Conservation (phyloP, 2,113 vertebrate genomes). For the Semnopithecus entellus region DNA sequence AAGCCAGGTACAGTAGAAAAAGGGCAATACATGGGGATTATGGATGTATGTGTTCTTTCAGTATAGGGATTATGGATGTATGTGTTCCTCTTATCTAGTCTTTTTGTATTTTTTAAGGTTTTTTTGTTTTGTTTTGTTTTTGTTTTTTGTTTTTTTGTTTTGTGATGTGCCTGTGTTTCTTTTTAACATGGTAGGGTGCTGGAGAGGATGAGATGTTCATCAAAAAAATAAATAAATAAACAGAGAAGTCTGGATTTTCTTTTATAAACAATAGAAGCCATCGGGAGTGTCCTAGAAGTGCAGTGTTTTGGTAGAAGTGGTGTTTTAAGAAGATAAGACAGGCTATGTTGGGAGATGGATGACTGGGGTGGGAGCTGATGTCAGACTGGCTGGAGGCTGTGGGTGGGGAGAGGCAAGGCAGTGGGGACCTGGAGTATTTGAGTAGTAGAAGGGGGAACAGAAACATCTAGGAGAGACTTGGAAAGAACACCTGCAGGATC, state of each 20-base stretch:
- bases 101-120: not conserved
- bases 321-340: not conserved
- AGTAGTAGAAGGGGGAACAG: not conserved
- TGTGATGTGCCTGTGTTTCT: not conserved
- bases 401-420: not conserved
- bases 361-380: not conserved
- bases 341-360: no score
- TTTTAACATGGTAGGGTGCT: not conserved
- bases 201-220: not conserved
- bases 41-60: not conserved
- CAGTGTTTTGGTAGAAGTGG: not conserved
- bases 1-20: not conserved
- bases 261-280: not conserved
- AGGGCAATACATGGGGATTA: not conserved
- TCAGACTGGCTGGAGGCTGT: no score
- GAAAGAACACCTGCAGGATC: not conserved
- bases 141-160: not conserved
- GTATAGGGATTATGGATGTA: not conserved
- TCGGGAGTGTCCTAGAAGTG: not conserved
- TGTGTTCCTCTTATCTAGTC: not conserved
- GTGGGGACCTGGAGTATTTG: not conserved
- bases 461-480: not conserved
- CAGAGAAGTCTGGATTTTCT: constrained; percentile 17
- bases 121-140: not conserved
- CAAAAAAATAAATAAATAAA: not conserved